These are phyloP conservation scores for Ammodytes dubius DNA, from an alignment of 2,113 vertebrate species.

Conservation along the genomic window DNA sequence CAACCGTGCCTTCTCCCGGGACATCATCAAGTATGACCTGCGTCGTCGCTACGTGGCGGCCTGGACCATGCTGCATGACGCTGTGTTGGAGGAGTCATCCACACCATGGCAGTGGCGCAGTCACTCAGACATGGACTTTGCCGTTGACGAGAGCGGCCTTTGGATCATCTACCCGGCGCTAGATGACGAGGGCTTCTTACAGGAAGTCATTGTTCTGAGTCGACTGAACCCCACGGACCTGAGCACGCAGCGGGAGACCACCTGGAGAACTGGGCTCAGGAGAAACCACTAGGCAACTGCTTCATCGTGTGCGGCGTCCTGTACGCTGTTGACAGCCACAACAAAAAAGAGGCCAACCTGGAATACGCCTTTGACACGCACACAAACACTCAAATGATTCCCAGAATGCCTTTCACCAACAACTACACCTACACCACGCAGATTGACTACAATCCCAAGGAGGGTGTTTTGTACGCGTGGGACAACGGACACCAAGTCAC, in stretches of 20 bases:
- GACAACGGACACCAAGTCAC: slow-evolving; percentile 98
- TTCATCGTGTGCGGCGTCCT: slow-evolving; percentile 97
- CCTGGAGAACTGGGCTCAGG: slow-evolving; percentile 94
- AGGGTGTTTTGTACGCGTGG: slow-evolving; percentile 94
- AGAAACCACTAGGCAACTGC: slow-evolving; percentile 94
- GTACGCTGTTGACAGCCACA: slow-evolving; percentile 95
- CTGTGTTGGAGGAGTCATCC: slow-evolving; percentile 89
- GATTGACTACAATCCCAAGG: slow-evolving; percentile 98
- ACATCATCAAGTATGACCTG: slow-evolving; percentile 97
- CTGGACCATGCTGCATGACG: slow-evolving; percentile 95
- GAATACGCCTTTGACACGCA: slow-evolving; percentile 98
- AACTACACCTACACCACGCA: slow-evolving; percentile 95
- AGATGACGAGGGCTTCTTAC: slow-evolving; percentile 92
- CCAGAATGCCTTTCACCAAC: slow-evolving; percentile 94
- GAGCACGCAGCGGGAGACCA: slow-evolving; percentile 93
- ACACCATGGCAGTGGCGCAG: slow-evolving; percentile 92
- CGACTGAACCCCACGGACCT: slow-evolving; percentile 92
- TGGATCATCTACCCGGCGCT: slow-evolving; percentile 96
- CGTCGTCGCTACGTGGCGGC: slow-evolving; percentile 90
- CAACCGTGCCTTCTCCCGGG: slow-evolving; percentile 95
- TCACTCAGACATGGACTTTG: slow-evolving; percentile 92
- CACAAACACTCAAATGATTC: slow-evolving; percentile 97
- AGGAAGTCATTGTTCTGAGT: slow-evolving; percentile 95
- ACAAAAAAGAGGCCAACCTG: slow-evolving; percentile 91
- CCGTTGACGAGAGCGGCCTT: slow-evolving; percentile 94